Base-by-base conservation (phyloP, 2,797 vertebrate genomes). In the Neosalanx taihuensis region DNA sequence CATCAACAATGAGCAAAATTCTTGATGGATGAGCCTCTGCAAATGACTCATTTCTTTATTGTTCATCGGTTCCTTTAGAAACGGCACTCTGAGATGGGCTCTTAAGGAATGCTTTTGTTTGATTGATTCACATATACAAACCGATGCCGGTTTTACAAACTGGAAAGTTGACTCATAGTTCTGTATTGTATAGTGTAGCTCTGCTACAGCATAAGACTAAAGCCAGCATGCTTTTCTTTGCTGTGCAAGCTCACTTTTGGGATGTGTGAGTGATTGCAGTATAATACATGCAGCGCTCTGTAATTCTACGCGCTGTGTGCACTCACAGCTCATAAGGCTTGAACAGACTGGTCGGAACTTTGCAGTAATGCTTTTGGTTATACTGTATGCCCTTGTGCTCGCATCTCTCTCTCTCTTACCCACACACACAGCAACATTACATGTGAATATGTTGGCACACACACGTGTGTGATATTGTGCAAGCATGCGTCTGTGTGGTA, bases 11-110 rank as follows among this genome's bases (percentile, higher is more conserved):
- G 35, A 41, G 18, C 18, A n/a, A 10, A 10, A 31, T 41, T 7
- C 41, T 33, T 57, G 61, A 64, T 64, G 51, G 49, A 71, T 71
- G 49, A 64, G 17, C 20, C 20, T 10, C 10, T 18, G 6, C 33
- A 35, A 18, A 33, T 41, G 62, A 37, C 35, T 64, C 35, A 12
- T 41, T 15, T 13, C 31, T n/a, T 37, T 37, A 20, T 35, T 64
- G 62, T 41, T 64, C 33, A 64, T 64, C 1, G 35, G 62, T 41
- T 41, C 18, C 9, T 64, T 64, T 41, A 41, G 35, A 41, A 35
- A 41, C 33, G 10, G n/a, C 10, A 17, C 62, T 41, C 7, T 41
- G 9, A 64, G 2, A n/a, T 18, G 51, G 51, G 18, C 51, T 56
- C 15, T 56, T n/a, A n/a, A 6, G 18, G 3, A 37, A 64, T 17